Conservation (phyloP, 1,140 invertebrate genomes). For the Trachymyrmex septentrionalis region DNA sequence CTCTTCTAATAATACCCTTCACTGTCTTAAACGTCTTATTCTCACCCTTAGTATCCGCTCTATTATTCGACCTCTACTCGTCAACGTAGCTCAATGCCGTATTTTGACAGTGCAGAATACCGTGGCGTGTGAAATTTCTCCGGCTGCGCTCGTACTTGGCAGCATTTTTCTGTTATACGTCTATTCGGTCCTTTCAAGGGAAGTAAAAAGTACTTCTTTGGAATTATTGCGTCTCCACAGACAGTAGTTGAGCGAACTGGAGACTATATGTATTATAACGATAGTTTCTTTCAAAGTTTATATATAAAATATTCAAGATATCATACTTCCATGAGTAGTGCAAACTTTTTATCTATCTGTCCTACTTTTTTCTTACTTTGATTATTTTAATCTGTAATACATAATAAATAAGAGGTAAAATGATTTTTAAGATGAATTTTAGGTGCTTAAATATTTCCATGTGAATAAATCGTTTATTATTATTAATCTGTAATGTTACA, state of each 20-base stretch:
- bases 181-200: constrained; percentile 5
- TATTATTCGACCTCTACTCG: constrained; percentile 40
- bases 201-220: constrained; percentile 29
- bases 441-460: no score
- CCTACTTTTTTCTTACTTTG: not conserved
- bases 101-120: constrained; percentile 56
- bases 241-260: constrained; percentile 1
- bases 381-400: constrained; percentile 13
- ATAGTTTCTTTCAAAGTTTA: not conserved
- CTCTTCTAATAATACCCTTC: constrained; percentile 11
- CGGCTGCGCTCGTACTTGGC: constrained; percentile 14
- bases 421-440: no score
- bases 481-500: constrained; percentile 12
- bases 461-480: no score
- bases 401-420: no score
- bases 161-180: constrained; percentile 32
- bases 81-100: constrained; percentile 44
- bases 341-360: not conserved
- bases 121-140: constrained; percentile 54
- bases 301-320: constrained; percentile 38
- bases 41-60: constrained; percentile 11
- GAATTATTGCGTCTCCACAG: constrained; percentile 46
- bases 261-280: not conserved
- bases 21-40: constrained; percentile 29
- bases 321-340: not conserved